A percentile compares a stretch with the other conserved stretches of the same genome.
Evolutionary conservation across 1,140 invertebrate genomes (phyloP).

Genomic region (Manduca sexta): DNA sequence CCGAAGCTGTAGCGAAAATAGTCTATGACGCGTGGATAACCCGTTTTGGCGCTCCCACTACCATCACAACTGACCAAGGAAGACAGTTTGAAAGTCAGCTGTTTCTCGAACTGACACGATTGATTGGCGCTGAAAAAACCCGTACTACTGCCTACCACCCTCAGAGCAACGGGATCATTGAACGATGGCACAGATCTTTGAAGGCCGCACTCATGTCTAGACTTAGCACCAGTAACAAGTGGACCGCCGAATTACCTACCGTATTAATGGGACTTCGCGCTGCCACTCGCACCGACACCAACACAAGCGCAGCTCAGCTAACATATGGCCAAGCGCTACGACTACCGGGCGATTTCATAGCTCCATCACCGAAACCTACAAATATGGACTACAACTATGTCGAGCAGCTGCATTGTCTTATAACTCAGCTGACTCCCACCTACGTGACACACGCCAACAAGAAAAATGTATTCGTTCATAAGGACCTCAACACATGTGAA

Average conservation of each 20-base stretch:
- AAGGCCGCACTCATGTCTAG: slow-evolving; percentile 36
- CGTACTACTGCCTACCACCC: slow-evolving; percentile 33
- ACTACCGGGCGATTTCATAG: slow-evolving; percentile 21
- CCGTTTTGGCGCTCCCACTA: slow-evolving; percentile 11
- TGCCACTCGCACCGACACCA: slow-evolving; percentile 12
- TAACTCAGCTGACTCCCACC: slow-evolving; percentile 66
- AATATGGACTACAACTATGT: not conserved
- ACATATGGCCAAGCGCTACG: slow-evolving; percentile 18
- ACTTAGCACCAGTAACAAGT: slow-evolving; percentile 6
- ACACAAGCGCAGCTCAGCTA: slow-evolving; percentile 18
- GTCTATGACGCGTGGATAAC: slow-evolving; percentile 3
- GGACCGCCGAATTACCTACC: slow-evolving; percentile 31
- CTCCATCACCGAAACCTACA: not conserved
- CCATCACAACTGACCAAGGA: slow-evolving; percentile 46
- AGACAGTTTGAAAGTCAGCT: slow-evolving; percentile 26
- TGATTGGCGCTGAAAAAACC: slow-evolving; percentile 20
- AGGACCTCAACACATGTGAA: slow-evolving; percentile 22
- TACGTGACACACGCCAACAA: not conserved
- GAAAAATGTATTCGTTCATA: slow-evolving; percentile 9
- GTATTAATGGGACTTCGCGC: slow-evolving; percentile 41
- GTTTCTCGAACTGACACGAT: slow-evolving; percentile 17
- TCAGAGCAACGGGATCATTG: slow-evolving; percentile 40
- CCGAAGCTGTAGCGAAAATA: not conserved
- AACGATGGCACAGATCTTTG: slow-evolving; percentile 39
- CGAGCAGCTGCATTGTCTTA: slow-evolving; percentile 69